Percentiles rank a stretch among this genome's conserved stretches.
These are phyloP conservation scores for Odontomachus brunneus DNA, from an alignment of 1,140 invertebrate species.

Conservation along the genomic window DNA sequence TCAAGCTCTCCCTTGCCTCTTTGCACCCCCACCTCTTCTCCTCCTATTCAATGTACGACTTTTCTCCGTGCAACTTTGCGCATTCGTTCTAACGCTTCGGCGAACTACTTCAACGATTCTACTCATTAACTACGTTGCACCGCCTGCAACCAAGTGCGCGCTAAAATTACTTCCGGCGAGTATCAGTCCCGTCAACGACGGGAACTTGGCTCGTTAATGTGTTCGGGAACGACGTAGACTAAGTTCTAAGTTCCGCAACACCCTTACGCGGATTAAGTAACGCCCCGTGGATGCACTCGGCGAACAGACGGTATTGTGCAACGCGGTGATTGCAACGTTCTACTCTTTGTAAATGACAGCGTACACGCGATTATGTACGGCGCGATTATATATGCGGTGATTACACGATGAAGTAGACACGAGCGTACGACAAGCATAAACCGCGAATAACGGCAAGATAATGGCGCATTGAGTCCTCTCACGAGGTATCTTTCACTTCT, in stretches of 20 bases:
- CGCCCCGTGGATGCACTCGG: conserved; percentile 25
- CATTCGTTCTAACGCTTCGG: conserved; percentile 26
- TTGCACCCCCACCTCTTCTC: too few relatives aligned
- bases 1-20: too few relatives aligned
- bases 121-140: conserved; percentile 58
- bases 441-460: neutral
- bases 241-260: conserved; percentile 58
- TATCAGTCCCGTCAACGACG: conserved; percentile 54
- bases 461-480: neutral
- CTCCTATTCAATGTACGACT: neutral
- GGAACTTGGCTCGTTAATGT: conserved; percentile 68
- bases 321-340: conserved; percentile 26
- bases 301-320: conserved; percentile 22
- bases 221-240: conserved; percentile 37
- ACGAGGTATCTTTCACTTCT: neutral
- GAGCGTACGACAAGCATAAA: neutral
- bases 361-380: neutral
- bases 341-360: conserved; percentile 5
- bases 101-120: conserved; percentile 52
- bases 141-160: conserved; percentile 49
- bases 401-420: neutral
- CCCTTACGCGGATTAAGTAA: conserved; percentile 53
- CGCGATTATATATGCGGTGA: neutral
- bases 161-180: conserved; percentile 64
- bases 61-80: conserved; percentile 27